Conservation (phyloP, 2,113 vertebrate genomes). For the Gulo gulo region DNA sequence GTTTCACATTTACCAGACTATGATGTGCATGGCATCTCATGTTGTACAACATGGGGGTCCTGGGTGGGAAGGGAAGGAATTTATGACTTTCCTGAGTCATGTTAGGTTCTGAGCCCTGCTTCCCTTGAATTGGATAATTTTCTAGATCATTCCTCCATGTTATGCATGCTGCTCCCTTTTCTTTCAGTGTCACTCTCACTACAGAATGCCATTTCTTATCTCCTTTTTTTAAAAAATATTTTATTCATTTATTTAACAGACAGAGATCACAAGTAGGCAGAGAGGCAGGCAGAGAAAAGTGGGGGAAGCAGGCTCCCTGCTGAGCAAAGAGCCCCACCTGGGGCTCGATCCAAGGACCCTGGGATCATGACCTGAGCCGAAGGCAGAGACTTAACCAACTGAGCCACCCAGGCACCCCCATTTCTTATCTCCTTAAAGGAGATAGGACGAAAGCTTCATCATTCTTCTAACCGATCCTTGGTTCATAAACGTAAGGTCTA, state of each 20-base stretch:
- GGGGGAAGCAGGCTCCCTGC: no score
- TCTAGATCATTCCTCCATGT: neutral
- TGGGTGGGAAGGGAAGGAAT: neutral
- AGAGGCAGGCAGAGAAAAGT: no score
- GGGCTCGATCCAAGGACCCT: no score
- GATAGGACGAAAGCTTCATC: neutral
- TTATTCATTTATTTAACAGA: no score
- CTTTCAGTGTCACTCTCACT: neutral
- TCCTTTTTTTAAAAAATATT: no score
- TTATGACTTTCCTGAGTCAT: neutral
- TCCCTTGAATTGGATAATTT: neutral
- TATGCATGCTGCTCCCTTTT: neutral
- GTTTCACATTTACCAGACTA: neutral
- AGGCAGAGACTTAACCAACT: no score
- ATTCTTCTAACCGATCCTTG: neutral
- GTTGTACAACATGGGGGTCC: neutral
- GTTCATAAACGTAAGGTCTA: neutral
- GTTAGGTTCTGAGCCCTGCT: neutral
- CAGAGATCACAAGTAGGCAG: no score
- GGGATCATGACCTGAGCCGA: no score
- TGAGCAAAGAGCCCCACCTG: fast-evolving
- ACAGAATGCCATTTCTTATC: neutral
- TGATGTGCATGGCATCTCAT: neutral
- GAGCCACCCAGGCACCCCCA: no score
- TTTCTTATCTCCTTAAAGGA: neutral